phyloP scores from a whole-genome alignment of 2,888 invertebrate genomes.

The Trimorus sp. region DNA sequence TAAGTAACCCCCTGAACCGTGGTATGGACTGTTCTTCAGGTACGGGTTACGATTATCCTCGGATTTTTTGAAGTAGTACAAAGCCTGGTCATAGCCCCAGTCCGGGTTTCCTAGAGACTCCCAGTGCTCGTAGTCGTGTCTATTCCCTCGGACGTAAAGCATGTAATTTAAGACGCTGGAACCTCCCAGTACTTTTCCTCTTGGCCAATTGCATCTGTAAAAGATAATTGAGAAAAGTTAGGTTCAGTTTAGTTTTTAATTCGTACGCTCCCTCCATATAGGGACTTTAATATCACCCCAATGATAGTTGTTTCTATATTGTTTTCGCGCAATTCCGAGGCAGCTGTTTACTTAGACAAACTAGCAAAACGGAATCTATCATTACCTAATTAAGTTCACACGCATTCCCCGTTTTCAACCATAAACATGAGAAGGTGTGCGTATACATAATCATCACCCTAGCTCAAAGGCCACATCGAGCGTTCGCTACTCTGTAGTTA shows the following conservation, averaged over 20 bases:
- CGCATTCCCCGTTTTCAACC: too few species aligned
- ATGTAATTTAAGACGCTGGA: conserved; percentile 92
- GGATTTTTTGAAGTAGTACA: conserved; percentile 93
- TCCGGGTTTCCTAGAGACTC: conserved; percentile 91
- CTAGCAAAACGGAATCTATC: too few species aligned
- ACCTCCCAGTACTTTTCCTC: conserved; percentile 91
- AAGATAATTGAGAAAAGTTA: not conserved
- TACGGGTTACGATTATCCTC: conserved; percentile 95
- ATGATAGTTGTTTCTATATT: too few species aligned
- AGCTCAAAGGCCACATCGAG: too few species aligned
- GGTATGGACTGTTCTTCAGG: conserved; percentile 88
- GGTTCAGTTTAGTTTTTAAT: too few species aligned
- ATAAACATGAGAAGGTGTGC: too few species aligned
- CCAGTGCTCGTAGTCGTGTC: conserved; percentile 92
- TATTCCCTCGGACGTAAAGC: conserved; percentile 89
- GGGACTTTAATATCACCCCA: not conserved
- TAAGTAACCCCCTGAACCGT: conserved; percentile 89
- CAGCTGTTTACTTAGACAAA: too few species aligned
- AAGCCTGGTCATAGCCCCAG: conserved; percentile 91
- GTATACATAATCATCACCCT: too few species aligned
- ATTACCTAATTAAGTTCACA: too few species aligned
- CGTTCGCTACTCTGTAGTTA: too few species aligned
- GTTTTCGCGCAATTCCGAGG: too few species aligned
- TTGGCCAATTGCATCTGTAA: conserved; percentile 85
- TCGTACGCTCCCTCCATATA: not conserved